Conservation (phyloP, 2,113 vertebrate species). For the Falcunculus frontatus region DNA sequence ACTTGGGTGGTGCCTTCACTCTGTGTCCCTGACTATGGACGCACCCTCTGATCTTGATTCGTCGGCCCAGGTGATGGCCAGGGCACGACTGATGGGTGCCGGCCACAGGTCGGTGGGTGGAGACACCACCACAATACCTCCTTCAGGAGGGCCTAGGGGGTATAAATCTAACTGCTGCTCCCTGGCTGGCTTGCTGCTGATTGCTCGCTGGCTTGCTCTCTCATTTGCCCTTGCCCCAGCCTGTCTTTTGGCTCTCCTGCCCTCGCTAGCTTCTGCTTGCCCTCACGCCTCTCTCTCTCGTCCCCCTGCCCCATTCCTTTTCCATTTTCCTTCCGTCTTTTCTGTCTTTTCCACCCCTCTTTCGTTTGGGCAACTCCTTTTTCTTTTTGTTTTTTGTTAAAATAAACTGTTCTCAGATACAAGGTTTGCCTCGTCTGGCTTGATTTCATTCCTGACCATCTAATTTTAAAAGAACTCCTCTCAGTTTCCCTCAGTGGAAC, state of each 20-base stretch:
- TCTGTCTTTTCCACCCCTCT: neutral
- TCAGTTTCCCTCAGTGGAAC: neutral
- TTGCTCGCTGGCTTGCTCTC: neutral
- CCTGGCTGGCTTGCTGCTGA: too few relatives aligned
- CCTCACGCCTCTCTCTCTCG: neutral
- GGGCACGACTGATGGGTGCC: too few relatives aligned
- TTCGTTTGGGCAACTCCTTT: neutral
- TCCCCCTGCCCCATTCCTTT: neutral
- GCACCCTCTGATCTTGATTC: too few relatives aligned
- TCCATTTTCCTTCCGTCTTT: neutral
- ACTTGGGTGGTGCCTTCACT: too few relatives aligned
- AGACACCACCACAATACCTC: too few relatives aligned
- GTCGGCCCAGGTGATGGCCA: too few relatives aligned
- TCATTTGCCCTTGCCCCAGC: neutral
- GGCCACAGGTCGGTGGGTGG: too few relatives aligned
- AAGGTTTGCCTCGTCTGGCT: neutral
- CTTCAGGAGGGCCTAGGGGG: neutral
- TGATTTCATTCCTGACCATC: neutral
- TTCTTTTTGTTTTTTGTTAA: neutral
- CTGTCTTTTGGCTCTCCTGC: neutral
- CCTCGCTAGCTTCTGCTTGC: neutral
- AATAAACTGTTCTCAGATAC: neutral
- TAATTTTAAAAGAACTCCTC: neutral
- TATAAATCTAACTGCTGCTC: neutral
- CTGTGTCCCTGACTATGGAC: too few relatives aligned